Conservation (phyloP, 2,888 invertebrate genomes). For the Bhutanitis thaidina region DNA sequence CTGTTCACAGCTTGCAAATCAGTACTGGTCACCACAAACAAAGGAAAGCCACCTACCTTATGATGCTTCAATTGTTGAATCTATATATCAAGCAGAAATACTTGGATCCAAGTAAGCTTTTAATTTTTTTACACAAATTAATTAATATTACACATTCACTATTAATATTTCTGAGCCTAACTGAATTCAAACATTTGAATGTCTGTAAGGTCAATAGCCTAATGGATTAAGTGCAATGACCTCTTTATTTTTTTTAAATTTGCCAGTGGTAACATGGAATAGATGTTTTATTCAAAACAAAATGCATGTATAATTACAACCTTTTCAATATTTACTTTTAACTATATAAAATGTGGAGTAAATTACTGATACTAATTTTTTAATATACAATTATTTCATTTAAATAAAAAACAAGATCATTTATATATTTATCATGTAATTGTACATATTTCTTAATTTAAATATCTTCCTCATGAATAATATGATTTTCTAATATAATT, state of each 20-base stretch:
- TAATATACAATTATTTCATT: too few species aligned
- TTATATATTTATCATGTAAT: too few species aligned
- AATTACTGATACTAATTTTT: too few species aligned
- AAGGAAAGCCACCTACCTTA: conserved; percentile 85
- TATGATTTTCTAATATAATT: too few species aligned
- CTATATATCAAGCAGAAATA: conserved; percentile 94
- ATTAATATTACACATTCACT: conserved; percentile 29
- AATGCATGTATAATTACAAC: too few species aligned
- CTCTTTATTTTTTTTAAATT: conserved; percentile 52
- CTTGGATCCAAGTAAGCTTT: conserved; percentile 86
- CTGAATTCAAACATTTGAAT: conserved; percentile 66
- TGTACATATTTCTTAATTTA: too few species aligned
- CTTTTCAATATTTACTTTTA: too few species aligned
- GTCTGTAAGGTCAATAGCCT: conserved; percentile 57
- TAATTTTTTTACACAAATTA: conserved; percentile 12
- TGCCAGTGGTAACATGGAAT: conserved; percentile 33
- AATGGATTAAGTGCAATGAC: conserved; percentile 62
- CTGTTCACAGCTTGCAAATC: conserved; percentile 87
- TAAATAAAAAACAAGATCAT: too few species aligned
- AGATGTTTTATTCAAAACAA: background rate
- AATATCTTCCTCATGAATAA: too few species aligned
- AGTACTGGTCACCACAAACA: conserved; percentile 96
- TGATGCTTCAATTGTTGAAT: conserved; percentile 89
- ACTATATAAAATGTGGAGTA: too few species aligned
- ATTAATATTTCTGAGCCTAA: conserved; percentile 50